Evolutionary conservation across 2,113 vertebrate species (phyloP), one percentile per base, ranked within the genome.

Genomic region (Toxotes chatareus): DNA sequence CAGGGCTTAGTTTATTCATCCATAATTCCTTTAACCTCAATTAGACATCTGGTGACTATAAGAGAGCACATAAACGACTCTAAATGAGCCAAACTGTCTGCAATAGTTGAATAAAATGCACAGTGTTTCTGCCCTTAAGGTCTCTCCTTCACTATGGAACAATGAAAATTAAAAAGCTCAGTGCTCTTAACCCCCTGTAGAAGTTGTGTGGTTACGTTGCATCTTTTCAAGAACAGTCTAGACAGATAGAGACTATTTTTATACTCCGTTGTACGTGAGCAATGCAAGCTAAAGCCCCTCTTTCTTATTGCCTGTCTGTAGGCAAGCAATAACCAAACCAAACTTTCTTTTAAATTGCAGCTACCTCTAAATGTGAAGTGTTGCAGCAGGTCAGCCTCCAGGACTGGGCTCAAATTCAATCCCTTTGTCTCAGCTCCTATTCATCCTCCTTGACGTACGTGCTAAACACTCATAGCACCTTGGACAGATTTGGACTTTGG

Each of bases 21-120:
- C 83, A 86, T 93, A 88, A 91, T 88, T 90, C 78, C 73, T 86
- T 91, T 90, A 87, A 92, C 90, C 90, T 91, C 86, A 90, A 90
- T 93, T 90, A 93, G 88, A 91, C 91, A 90, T 91, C 89, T 91
- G 89, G 86, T 78, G 83, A 88, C 71, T 77, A 76, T 86, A 81
- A 85, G 51, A 51, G 44, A 82, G 88, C 84, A 83, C 81, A 90
- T 85, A 87, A 90, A 88, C 23, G 78, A 64, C 70, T 86, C 56
- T 86, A 88, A 93, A 89, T 1, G 49, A 79, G 76, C 47, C 78
- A 78, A 55, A 84, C 65, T 75, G 73, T 91, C 68, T 81, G 47
- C 53, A 72, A 57, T 63, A 82, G 76, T 79, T 75, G 76, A 82
- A 73, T 81, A 53, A 70, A 83, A 90, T 72, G 64, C 40, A 51